Percentiles rank a stretch among this genome's conserved stretches.
These are phyloP conservation scores for honey bee (Apis mellifera) DNA, from an alignment of 1,140 invertebrate species.

Conservation along the genomic window Amel_HAv3.1 CM009939.2:6832001-6832500, in stretches of 20 bases:
- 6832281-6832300: constrained; percentile 12
- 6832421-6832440: constrained; percentile 34
- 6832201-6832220: constrained; percentile 45
- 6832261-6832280: neutral
- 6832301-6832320: constrained; percentile 34
- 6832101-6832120: constrained; percentile 52
- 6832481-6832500: constrained; percentile 34
- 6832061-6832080: constrained; percentile 73
- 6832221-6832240: constrained; percentile 62
- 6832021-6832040: constrained; percentile 80
- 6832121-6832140: constrained; percentile 45
- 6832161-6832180: constrained; percentile 29
- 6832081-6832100: constrained; percentile 65
- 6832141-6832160: constrained; percentile 56
- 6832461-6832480: constrained; percentile 47
- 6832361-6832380: constrained; percentile 21
- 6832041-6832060: constrained; percentile 78
- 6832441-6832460: constrained; percentile 28
- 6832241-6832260: constrained; percentile 51
- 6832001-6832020: constrained; percentile 82
- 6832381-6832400: constrained; percentile 13
- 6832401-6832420: constrained; percentile 17
- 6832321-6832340: constrained; percentile 1
- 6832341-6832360: constrained; percentile 21
- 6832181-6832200: constrained; percentile 47